Evolutionary conservation across 2,113 vertebrate species (phyloP).

Genomic region (Tonatia bakeri): DNA sequence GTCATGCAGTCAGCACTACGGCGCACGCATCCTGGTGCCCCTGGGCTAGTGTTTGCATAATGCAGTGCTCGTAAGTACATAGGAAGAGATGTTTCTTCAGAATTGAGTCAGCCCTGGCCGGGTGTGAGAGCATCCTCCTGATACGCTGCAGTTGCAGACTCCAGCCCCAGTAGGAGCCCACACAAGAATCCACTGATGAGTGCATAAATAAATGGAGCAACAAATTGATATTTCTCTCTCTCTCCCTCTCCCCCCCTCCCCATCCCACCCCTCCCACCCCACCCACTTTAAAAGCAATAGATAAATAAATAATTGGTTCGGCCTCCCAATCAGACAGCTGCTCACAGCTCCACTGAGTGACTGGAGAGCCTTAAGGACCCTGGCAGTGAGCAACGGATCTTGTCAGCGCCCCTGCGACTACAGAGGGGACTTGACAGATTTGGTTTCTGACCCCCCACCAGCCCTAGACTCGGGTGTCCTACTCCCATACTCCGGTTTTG

Average conservation of each 20-base stretch:
- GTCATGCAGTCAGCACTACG: accelerated
- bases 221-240: no score
- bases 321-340: background rate
- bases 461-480: background rate
- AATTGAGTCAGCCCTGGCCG: background rate
- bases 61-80: background rate
- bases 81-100: background rate
- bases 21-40: background rate
- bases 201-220: no score
- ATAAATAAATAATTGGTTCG: background rate
- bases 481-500: accelerated
- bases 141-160: no score
- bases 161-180: no score
- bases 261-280: no score
- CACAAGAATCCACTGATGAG: no score
- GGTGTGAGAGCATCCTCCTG: no score
- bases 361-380: background rate
- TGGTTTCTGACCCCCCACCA: background rate
- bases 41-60: background rate
- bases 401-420: background rate
- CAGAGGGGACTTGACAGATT: no score
- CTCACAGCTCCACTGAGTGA: background rate
- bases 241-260: no score
- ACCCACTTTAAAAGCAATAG: no score
- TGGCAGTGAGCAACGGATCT: background rate